phyloP scores from a whole-genome alignment of 2,797 vertebrate species.

The Pangasius macronema region DNA sequence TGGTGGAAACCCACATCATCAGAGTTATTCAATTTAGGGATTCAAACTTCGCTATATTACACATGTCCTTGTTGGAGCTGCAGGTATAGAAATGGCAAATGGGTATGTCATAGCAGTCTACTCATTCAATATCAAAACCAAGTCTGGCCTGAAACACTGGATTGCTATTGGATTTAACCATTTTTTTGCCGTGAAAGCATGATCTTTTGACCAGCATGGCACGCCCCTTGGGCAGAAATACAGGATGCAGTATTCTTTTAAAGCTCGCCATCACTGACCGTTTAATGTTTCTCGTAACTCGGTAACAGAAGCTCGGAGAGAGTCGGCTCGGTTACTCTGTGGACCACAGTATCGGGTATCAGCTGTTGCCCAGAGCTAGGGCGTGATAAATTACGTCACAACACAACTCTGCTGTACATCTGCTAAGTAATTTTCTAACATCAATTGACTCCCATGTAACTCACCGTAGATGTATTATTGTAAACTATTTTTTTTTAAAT shows the following conservation, averaged over 20 bases:
- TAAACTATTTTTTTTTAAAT: no score
- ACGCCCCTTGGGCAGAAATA: no score
- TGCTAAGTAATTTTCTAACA: not conserved
- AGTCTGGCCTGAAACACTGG: not conserved
- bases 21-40: not conserved
- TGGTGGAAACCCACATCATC: not conserved
- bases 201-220: not conserved
- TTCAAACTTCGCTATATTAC: no score
- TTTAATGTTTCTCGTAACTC: not conserved
- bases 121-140: not conserved
- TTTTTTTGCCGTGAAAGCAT: not conserved
- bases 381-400: not conserved
- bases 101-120: no score
- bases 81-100: no score
- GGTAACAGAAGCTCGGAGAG: not conserved
- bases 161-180: not conserved
- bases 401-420: not conserved
- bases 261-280: not conserved
- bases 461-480: not conserved
- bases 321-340: not conserved
- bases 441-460: not conserved
- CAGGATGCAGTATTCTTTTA: not conserved
- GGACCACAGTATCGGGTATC: conserved; percentile 5
- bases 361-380: not conserved
- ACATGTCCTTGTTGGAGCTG: no score